phyloP scores from a whole-genome alignment of 2,797 vertebrate genomes.

The Mallotus villosus region DNA sequence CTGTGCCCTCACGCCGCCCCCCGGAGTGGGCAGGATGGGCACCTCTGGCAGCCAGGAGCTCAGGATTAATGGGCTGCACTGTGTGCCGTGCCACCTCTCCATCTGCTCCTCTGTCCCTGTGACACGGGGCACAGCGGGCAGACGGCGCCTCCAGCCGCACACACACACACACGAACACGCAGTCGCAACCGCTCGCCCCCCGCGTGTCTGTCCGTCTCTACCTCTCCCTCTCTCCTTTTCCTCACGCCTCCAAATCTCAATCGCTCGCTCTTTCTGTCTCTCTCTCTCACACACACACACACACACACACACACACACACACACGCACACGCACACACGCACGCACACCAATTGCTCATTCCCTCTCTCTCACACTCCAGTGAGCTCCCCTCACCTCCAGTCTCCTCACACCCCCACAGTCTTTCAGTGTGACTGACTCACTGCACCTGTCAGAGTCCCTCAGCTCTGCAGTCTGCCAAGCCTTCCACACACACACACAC shows the following conservation, averaged over 20 bases:
- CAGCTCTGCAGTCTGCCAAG: neutral
- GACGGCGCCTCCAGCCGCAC: neutral
- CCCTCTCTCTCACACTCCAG: neutral
- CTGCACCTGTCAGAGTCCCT: conserved; percentile 4
- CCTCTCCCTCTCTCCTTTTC: neutral
- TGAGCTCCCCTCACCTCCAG: conserved; percentile 5
- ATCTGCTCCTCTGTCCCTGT: conserved; percentile 30
- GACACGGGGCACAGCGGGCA: conserved; percentile 12
- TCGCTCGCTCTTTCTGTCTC: too few relatives aligned
- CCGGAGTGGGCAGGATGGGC: neutral
- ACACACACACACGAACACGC: conserved; percentile 12
- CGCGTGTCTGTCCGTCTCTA: neutral
- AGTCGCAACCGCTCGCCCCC: neutral
- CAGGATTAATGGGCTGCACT: conserved; percentile 29
- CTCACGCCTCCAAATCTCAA: conserved; percentile 12
- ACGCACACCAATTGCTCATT: neutral
- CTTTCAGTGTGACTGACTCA: neutral
- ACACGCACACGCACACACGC: neutral
- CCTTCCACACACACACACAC: neutral
- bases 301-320: neutral
- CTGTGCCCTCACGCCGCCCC: neutral
- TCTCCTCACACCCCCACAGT: conserved; percentile 6
- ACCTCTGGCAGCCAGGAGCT: conserved; percentile 3
- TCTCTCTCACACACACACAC: neutral
- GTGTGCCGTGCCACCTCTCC: conserved; percentile 28